Evolutionary conservation across 53 echinoderm and acorn worm species (phyloP).

Genomic region (Holothuria leucospilota): DNA sequence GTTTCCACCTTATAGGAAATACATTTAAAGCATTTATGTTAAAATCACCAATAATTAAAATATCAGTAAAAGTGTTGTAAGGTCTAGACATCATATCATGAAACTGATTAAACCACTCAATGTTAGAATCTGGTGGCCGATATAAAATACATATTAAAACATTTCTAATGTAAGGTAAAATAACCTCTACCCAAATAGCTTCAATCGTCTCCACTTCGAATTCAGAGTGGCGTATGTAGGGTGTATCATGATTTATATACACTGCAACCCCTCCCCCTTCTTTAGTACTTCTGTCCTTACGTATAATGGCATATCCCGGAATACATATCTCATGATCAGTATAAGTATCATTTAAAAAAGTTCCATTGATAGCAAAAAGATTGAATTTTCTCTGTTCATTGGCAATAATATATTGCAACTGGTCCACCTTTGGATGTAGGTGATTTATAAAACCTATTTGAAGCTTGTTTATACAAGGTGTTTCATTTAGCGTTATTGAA

Average conservation of each 20-base stretch:
- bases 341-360: constrained; percentile 10
- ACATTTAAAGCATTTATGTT: too few species aligned
- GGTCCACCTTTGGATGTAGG: constrained; percentile 7
- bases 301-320: not conserved
- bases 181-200: too few species aligned
- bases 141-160: too few species aligned
- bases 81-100: too few species aligned
- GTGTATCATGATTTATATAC: not conserved
- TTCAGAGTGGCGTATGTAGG: too few species aligned
- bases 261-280: constrained; percentile 4
- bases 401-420: not conserved
- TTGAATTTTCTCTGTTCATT: not conserved
- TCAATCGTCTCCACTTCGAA: too few species aligned
- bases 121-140: too few species aligned
- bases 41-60: too few species aligned
- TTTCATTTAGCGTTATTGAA: not conserved
- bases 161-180: too few species aligned
- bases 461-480: not conserved
- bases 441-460: constrained; percentile 23
- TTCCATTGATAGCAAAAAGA: constrained; percentile 10
- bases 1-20: too few species aligned
- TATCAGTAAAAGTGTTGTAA: too few species aligned
- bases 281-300: not conserved
- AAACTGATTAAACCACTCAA: too few species aligned
- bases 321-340: not conserved